A percentile compares a stretch with the other conserved stretches of the same genome.
Evolutionary conservation across 2,113 vertebrate species (phyloP).

Genomic region (Polypterus senegalus): DNA sequence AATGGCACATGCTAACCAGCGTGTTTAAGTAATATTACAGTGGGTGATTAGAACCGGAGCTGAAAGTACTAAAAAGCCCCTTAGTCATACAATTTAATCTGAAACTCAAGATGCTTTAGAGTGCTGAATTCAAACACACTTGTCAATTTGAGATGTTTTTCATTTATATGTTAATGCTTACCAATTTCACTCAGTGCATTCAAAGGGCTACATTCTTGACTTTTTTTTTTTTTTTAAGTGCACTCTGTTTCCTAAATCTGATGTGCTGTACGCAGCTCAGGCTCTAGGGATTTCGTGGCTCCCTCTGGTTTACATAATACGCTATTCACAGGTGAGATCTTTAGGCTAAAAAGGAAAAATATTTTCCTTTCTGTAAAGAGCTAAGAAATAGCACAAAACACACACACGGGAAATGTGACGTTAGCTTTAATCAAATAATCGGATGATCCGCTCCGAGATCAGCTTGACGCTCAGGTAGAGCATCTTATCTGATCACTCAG

Average conservation of each 20-base stretch:
- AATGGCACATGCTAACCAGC: no score
- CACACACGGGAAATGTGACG: no score
- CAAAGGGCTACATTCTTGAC: background rate
- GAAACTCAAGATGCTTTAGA: background rate
- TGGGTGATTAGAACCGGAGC: background rate
- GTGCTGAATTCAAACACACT: background rate
- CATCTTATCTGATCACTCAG: no score
- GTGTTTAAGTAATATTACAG: background rate
- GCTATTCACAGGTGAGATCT: background rate
- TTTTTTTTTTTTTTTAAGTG: background rate
- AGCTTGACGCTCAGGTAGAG: no score
- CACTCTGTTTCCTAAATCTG: background rate
- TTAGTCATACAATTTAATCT: background rate
- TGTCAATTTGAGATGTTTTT: background rate
- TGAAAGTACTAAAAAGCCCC: background rate
- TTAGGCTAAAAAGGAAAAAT: no score
- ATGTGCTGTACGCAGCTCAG: background rate
- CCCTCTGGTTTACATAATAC: background rate
- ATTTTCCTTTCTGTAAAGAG: no score
- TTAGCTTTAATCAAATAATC: no score
- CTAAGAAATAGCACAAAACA: no score
- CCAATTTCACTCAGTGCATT: background rate
- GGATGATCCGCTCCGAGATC: no score
- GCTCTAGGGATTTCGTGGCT: background rate
- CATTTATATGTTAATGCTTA: background rate